Percentiles rank a stretch among this genome's conserved stretches.
Conservation (phyloP, 2,888 invertebrate genomes). For the Digitonthophagus gazella region DNA sequence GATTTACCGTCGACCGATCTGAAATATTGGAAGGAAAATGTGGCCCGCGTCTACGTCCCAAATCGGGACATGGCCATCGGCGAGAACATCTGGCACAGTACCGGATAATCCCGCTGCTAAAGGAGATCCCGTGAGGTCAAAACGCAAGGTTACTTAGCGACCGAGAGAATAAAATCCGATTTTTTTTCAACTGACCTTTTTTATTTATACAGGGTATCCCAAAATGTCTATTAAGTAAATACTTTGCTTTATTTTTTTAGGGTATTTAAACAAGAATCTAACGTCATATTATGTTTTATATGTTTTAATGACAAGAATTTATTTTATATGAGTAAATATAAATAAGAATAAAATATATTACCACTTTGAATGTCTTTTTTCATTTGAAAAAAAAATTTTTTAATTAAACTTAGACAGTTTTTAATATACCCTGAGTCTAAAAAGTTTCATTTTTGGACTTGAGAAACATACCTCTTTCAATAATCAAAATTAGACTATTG, state of each 20-base stretch:
- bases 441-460: no score
- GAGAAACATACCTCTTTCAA: no score
- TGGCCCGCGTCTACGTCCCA: conserved; percentile 17
- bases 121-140: conserved; percentile 19
- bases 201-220: background rate
- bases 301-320: no score
- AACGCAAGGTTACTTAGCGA: conserved; percentile 24
- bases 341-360: background rate
- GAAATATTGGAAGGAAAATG: conserved; percentile 57
- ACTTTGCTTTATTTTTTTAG: no score
- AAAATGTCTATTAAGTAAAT: no score
- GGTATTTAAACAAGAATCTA: no score
- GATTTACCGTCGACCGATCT: conserved; percentile 60
- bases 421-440: no score
- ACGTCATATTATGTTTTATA: no score
- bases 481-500: no score
- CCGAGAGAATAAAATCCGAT: background rate
- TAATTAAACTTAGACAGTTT: no score
- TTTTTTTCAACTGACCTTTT: background rate
- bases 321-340: background rate
- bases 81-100: conserved; percentile 23
- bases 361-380: no score
- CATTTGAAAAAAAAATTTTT: no score
- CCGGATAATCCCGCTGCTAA: conserved; percentile 6
- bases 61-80: conserved; percentile 26